Conservation (phyloP, 2,888 invertebrate species). For the Microdon myrmicae region DNA sequence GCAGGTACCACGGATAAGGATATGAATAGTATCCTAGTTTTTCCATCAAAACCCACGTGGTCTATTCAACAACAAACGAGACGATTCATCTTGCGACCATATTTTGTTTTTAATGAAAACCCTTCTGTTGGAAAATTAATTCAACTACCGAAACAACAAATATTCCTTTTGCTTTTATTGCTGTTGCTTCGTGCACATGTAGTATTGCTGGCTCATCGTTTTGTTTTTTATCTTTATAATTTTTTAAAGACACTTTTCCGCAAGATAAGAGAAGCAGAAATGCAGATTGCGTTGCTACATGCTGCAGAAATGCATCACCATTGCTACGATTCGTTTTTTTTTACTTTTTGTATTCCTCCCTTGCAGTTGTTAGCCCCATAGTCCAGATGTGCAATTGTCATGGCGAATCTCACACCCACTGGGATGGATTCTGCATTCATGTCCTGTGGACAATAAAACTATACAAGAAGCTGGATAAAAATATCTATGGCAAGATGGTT, state of each 20-base stretch:
- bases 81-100: slow-evolving; percentile 34
- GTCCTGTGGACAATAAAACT: slow-evolving; percentile 41
- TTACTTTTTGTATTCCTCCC: background rate
- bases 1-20: background rate
- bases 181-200: slow-evolving; percentile 4
- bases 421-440: slow-evolving; percentile 30
- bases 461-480: slow-evolving; percentile 7
- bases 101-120: slow-evolving; percentile 49
- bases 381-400: slow-evolving; percentile 34
- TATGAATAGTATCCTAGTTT: slow-evolving; percentile 13
- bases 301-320: slow-evolving; percentile 29
- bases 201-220: too few relatives aligned
- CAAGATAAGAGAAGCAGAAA: slow-evolving; percentile 39
- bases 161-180: slow-evolving; percentile 7
- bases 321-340: background rate
- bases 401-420: slow-evolving; percentile 17
- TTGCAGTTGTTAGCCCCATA: slow-evolving; percentile 1
- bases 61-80: too few relatives aligned
- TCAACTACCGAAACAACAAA: slow-evolving; percentile 11
- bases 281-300: slow-evolving; percentile 33
- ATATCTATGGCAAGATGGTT: too few relatives aligned
- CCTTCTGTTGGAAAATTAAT: slow-evolving; percentile 49
- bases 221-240: slow-evolving; percentile 17
- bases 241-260: slow-evolving; percentile 48
- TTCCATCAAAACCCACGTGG: background rate